Conservation (phyloP, 2,888 invertebrate species). For the Harmothoe impar region DNA sequence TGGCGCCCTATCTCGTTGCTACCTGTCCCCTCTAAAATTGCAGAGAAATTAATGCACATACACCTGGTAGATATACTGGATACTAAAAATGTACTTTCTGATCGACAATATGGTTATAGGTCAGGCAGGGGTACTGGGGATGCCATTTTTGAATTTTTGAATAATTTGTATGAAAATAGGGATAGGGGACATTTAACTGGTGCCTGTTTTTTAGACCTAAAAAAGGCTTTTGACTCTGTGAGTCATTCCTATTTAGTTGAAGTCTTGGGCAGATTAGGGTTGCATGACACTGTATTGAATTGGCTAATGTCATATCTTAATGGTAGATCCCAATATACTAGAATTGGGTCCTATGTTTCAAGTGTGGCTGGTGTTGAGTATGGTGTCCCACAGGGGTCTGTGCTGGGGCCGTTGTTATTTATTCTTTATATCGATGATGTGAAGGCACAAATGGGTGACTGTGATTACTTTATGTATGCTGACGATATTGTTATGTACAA, state of each 20-base stretch:
- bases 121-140: no score
- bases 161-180: no score
- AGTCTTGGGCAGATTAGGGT: neutral
- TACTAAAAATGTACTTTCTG: neutral
- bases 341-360: no score
- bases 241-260: neutral
- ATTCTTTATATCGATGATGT: neutral
- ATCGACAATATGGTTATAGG: neutral
- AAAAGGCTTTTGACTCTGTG: neutral
- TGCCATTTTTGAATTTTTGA: no score
- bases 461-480: neutral
- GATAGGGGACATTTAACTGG: no score
- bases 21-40: neutral
- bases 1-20: neutral
- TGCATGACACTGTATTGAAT: no score
- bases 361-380: no score
- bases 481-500: neutral
- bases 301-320: neutral
- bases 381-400: no score
- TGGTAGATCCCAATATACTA: no score
- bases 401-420: no score
- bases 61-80: neutral
- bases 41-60: neutral
- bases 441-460: neutral
- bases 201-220: no score